A percentile compares a stretch with the other conserved stretches of the same genome.
These are phyloP conservation scores for Lycaena phlaeas DNA, from an alignment of 2,888 invertebrate species.

Conservation along the genomic window DNA sequence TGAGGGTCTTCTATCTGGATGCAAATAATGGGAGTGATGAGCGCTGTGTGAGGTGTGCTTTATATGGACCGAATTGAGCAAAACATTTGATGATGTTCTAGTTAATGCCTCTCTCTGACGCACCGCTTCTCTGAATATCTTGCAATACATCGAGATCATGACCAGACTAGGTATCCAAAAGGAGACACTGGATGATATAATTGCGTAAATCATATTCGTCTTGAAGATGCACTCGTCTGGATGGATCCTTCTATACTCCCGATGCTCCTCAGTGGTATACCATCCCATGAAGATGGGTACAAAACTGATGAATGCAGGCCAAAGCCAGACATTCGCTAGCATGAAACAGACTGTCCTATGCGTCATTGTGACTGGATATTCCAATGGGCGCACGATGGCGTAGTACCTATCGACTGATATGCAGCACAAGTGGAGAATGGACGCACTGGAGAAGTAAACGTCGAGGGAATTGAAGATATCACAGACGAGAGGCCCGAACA, in stretches of 20 bases:
- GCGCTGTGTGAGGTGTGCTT: conserved; percentile 82
- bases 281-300: conserved; percentile 95
- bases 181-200: conserved; percentile 91
- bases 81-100: conserved; percentile 88
- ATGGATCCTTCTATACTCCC: conserved; percentile 74
- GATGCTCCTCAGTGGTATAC: conserved; percentile 91
- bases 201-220: conserved; percentile 89
- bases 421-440: conserved; percentile 93
- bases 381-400: conserved; percentile 92
- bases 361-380: conserved; percentile 94
- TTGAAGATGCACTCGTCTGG: conserved; percentile 87
- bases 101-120: conserved; percentile 87
- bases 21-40: conserved; percentile 72
- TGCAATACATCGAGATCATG: conserved; percentile 93
- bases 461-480: conserved; percentile 96
- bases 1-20: conserved; percentile 59
- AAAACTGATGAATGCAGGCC: conserved; percentile 93
- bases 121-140: conserved; percentile 87
- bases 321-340: conserved; percentile 92
- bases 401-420: conserved; percentile 94
- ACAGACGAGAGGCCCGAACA: conserved; percentile 92
- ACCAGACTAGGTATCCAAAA: conserved; percentile 95
- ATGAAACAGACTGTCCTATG: conserved; percentile 85
- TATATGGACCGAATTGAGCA: conserved; percentile 87
- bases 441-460: conserved; percentile 93